phyloP scores from a whole-genome alignment of 1,140 invertebrate genomes.

The Chironomus tepperi region DNA sequence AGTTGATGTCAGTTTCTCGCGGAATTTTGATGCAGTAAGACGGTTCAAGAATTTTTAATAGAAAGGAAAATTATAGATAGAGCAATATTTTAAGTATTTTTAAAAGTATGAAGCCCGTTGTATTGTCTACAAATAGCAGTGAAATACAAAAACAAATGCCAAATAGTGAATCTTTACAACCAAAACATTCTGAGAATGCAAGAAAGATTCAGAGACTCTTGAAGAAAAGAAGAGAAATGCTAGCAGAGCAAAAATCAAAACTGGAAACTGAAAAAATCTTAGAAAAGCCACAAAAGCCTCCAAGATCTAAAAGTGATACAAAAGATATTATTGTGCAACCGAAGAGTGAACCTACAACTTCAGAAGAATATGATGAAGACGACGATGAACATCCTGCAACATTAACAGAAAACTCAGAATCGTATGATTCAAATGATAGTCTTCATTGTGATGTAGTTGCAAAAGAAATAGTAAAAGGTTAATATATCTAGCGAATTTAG shows the following conservation, averaged over 20 bases:
- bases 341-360: background rate
- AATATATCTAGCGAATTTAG: too few relatives aligned
- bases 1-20: conserved; percentile 6
- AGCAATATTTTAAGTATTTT: background rate
- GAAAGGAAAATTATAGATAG: background rate
- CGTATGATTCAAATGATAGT: conserved; percentile 6
- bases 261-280: background rate
- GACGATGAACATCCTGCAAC: background rate
- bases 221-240: background rate
- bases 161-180: background rate
- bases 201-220: background rate
- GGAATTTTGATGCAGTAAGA: background rate
- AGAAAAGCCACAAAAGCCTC: conserved; percentile 6
- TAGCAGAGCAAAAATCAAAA: background rate
- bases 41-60: background rate
- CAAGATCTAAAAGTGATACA: background rate
- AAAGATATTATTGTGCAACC: background rate
- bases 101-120: background rate
- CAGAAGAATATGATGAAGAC: background rate
- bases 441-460: background rate
- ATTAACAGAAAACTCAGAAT: background rate
- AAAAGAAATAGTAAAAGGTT: background rate
- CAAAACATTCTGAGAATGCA: background rate
- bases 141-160: background rate
- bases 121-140: background rate